Percentiles rank a stretch among this genome's conserved stretches.
These are phyloP conservation scores for Harpagifer antarcticus DNA, from an alignment of 2,797 vertebrate species.

Conservation along the genomic window DNA sequence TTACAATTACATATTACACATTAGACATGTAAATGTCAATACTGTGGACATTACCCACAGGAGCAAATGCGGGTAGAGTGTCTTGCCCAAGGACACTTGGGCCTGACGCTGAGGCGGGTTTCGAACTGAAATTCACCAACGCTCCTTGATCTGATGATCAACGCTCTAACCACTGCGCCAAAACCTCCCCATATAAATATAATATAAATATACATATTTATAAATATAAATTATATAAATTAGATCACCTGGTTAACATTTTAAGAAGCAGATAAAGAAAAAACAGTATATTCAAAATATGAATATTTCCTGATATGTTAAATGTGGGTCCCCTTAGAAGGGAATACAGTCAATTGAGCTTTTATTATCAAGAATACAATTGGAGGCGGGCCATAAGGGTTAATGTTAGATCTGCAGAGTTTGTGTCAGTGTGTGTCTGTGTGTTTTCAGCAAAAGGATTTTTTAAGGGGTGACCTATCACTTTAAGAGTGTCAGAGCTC, in stretches of 20 bases:
- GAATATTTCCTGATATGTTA: conserved; percentile 14
- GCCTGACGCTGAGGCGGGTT: no score
- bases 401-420: background rate
- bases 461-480: conserved; percentile 57
- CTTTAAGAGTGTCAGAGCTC: conserved; percentile 76
- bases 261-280: background rate
- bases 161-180: no score
- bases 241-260: background rate
- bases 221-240: no score
- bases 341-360: background rate
- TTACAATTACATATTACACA: no score
- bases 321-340: conserved; percentile 7
- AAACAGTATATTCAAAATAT: conserved; percentile 1
- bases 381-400: background rate
- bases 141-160: no score
- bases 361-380: background rate
- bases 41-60: no score
- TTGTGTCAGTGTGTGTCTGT: background rate
- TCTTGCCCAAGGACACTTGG: no score
- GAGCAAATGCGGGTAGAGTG: no score
- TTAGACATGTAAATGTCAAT: no score
- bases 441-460: conserved; percentile 24
- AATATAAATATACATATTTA: no score
- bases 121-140: no score
- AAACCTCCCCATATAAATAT: no score